These are phyloP conservation scores for Mormoops blainvillei DNA, from an alignment of 2,113 vertebrate genomes.

Conservation along the genomic window DNA sequence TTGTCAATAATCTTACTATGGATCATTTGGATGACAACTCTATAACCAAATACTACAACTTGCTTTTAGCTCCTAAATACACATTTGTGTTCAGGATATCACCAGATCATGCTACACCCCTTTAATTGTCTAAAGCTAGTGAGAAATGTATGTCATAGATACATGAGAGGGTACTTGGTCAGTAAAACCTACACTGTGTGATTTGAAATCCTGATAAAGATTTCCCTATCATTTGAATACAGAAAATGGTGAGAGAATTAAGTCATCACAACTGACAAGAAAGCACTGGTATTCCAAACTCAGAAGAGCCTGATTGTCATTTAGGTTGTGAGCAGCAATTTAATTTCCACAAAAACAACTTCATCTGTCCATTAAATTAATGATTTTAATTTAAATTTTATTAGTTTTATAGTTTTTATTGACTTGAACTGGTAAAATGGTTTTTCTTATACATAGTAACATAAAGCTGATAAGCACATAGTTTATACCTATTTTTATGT, in stretches of 20 bases:
- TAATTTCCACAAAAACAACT: slow-evolving; percentile 48
- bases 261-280: not conserved
- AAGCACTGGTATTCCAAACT: not conserved
- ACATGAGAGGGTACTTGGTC: not conserved
- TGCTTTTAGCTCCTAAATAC: not conserved
- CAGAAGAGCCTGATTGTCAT: slow-evolving; percentile 30
- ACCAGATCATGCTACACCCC: not conserved
- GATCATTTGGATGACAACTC: not conserved
- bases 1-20: not conserved
- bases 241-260: slow-evolving; percentile 20
- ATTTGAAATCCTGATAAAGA: slow-evolving; percentile 29
- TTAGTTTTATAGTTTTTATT: slow-evolving; percentile 55
- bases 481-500: slow-evolving; percentile 58
- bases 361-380: slow-evolving; percentile 65
- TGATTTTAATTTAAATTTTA: slow-evolving; percentile 59
- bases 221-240: slow-evolving; percentile 3
- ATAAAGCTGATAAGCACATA: slow-evolving; percentile 24
- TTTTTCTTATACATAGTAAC: slow-evolving; percentile 39
- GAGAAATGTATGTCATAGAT: not conserved
- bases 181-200: not conserved
- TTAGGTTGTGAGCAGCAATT: slow-evolving; percentile 32
- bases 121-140: slow-evolving; percentile 17
- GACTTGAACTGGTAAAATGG: slow-evolving; percentile 53
- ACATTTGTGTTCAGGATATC: not conserved
- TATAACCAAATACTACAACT: not conserved